Base-by-base conservation (phyloP, 2,113 vertebrate species). In the Podiceps cristatus region DNA sequence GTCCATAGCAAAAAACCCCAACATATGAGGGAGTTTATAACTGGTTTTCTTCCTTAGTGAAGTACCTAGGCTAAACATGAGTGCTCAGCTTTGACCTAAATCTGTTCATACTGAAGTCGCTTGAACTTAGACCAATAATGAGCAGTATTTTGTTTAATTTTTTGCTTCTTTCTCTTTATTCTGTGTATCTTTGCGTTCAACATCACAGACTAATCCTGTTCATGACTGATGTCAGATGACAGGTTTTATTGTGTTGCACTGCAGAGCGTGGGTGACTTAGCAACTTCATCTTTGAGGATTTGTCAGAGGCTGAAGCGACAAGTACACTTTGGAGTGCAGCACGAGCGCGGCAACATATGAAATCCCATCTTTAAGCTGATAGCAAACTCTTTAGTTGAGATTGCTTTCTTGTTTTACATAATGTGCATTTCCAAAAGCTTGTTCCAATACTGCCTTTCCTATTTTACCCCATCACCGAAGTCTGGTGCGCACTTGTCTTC, bases 271-370 rank as follows among this genome's bases (percentile, higher is more conserved):
- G 62, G 76, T 89, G 88, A 97, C 93, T 88, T 96, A 63, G 88
- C 76, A 96, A 68, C 91, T 92, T 88, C 72, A 83, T 80, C 90
- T 92, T 44, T 3, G 58, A 80, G 93, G 91, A 91, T 97, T 97
- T 96, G 83, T 95, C 64, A 81, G 86, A 45, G 68, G 47, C 82
- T 91, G 94, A 60, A 64, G 71, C 63, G 91, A 85, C 76, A 81
- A 72, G 44, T 55, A 4, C 7, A 49, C 49, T 77, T 59, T 68
- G 73, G 56, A 74, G 92, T 83, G 73, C 49, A 24, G 80, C 9
- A 4, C 1, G 2, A 53, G 55, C 3, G 2, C 18, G 25, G 69
- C 87, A 62, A 2, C 31, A 37, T 60, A 53, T 16, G 68, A 89
- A 89, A 91, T 37, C 86, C 75, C 8, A 14, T 63, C 73, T 60